Conservation (phyloP, 2,888 invertebrate genomes). For the Crossocerus cetratus region DNA sequence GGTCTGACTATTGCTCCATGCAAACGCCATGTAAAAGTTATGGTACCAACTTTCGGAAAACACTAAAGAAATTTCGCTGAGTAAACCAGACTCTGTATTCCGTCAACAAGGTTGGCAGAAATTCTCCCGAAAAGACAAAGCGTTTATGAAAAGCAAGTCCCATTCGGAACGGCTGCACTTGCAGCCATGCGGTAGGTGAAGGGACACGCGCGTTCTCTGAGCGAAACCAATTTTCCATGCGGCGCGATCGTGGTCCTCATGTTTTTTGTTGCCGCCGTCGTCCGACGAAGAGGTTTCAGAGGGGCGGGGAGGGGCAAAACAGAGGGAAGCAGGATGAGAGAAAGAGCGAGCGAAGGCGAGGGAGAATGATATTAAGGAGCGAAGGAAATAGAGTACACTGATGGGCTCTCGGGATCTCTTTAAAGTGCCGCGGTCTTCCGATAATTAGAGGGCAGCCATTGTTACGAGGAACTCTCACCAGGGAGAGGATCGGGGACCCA, state of each 20-base stretch:
- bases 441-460: constrained; percentile 77
- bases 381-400: constrained; percentile 66
- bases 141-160: too few relatives aligned
- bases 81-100: too few relatives aligned
- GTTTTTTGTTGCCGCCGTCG: constrained; percentile 55
- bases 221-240: constrained; percentile 67
- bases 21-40: too few relatives aligned
- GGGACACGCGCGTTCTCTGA: constrained; percentile 34
- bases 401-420: constrained; percentile 70
- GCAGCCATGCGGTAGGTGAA: constrained; percentile 37
- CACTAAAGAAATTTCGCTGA: too few relatives aligned
- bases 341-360: constrained; percentile 40
- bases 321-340: constrained; percentile 28
- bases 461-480: constrained; percentile 64
- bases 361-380: constrained; percentile 64
- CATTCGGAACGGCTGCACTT: too few relatives aligned
- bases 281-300: constrained; percentile 10
- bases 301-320: constrained; percentile 27
- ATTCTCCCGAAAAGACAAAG: too few relatives aligned
- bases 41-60: too few relatives aligned
- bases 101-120: too few relatives aligned
- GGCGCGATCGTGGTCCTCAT: constrained; percentile 49
- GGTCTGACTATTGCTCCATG: too few relatives aligned
- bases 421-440: constrained; percentile 76
- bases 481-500: constrained; percentile 13